Base-by-base conservation (phyloP, 2,888 invertebrate species). In the Agrotis puta region DNA sequence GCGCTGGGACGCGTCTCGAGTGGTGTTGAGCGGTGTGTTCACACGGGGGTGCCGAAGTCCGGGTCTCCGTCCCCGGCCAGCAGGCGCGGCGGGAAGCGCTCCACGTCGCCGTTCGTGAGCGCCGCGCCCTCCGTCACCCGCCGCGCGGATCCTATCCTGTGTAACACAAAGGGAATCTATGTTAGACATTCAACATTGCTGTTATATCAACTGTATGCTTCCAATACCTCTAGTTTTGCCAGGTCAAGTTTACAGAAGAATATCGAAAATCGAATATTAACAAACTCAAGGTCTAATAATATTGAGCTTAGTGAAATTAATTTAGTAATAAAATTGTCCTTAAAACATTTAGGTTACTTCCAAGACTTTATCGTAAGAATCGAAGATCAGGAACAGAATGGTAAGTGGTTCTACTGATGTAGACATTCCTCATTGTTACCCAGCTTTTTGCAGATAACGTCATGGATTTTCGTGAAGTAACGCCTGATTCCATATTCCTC, bases 31-130 rank as follows among this genome's bases (percentile, higher is more conserved):
- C 33, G 9, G 67, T 18, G 57, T 2, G 59, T 73, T 96, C 96
- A 97, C 84, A 97, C 97, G 16, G 97, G 97, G 6, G 97, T 97
- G 80, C 97, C 97, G 91, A 97, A 97, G 93, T 97, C 97, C 0
- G 97, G 97, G 92, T 97, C 97, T 0, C 97, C 97, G 84, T 97
- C 96, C 57, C 97, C 97, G 77, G 94, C 88, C 69, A 94, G 89
- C 80, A 93, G 86, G 53, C 90, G 90, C 83, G 88, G 71, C 70
- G 90, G 84, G 67, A 84, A 76, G 47, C 88, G 84, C 74, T 89
- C 89, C 62, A 83, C 84, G 50, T 81, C 87, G 39, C 93, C 93
- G 87, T 94, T 94, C 43, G 84, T 87, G 14, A 92, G 84, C 68
- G 57, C 11, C 50, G 83, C 82, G 61, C 85, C 70, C 50, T 89